Evolutionary conservation across 2,113 vertebrate genomes (phyloP).

Genomic region (Cryptotis parvus): DNA sequence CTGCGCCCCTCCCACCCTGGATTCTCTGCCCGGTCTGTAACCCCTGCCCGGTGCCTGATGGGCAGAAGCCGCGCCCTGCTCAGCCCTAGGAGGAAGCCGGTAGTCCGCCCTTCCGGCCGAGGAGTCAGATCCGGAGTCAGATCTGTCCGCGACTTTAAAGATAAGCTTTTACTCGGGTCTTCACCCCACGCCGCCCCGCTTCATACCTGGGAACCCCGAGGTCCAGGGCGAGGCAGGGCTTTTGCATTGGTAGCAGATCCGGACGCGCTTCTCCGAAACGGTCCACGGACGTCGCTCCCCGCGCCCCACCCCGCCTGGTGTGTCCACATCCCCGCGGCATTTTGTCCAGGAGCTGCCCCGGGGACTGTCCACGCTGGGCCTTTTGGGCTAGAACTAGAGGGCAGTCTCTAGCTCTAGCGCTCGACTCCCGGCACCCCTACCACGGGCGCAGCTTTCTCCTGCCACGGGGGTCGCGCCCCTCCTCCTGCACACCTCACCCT

Average conservation of each 20-base stretch:
- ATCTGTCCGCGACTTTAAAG: not conserved
- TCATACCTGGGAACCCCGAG: not conserved
- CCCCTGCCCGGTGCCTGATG: not conserved
- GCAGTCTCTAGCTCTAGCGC: not conserved
- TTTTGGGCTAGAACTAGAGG: conserved; percentile 24
- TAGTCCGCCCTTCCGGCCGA: not conserved
- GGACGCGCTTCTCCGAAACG: not conserved
- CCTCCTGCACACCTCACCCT: not conserved
- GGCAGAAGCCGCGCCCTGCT: not conserved
- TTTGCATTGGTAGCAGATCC: conserved; percentile 21
- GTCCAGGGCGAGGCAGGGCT: not conserved
- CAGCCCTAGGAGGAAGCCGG: not conserved
- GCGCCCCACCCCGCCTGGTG: no score
- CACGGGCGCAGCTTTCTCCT: no score
- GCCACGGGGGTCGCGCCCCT: no score
- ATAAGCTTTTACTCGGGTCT: not conserved
- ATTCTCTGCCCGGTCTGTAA: not conserved
- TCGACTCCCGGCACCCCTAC: not conserved
- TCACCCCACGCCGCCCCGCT: not conserved
- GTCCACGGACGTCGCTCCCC: conserved; percentile 37
- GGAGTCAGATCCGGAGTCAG: not conserved
- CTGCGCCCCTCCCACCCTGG: not conserved
- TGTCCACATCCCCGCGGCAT: not conserved
- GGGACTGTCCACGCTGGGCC: conserved; percentile 4
- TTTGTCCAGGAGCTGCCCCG: conserved; percentile 34